Evolutionary conservation across 2,797 vertebrate species (phyloP).

Genomic region (Chelidonichthys spinosus): DNA sequence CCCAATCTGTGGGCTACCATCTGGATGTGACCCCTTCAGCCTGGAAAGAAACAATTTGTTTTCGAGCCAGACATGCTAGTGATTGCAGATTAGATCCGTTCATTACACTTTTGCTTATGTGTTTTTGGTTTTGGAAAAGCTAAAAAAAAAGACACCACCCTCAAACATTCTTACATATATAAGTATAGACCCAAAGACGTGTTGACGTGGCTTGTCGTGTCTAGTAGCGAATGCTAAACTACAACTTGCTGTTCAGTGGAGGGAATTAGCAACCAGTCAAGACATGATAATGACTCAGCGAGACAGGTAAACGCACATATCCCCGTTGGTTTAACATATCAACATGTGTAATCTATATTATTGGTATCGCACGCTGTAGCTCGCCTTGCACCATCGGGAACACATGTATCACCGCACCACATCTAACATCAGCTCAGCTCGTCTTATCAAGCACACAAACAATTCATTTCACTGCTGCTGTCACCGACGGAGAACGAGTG

Average conservation of each 20-base stretch:
- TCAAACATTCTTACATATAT: no score
- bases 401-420: conserved; percentile 8
- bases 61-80: neutral
- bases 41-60: neutral
- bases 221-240: neutral
- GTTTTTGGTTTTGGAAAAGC: neutral
- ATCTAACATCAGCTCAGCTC: conserved; percentile 16
- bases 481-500: conserved; percentile 17
- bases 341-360: conserved; percentile 10
- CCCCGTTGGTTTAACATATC: conserved; percentile 8
- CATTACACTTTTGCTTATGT: neutral
- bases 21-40: neutral
- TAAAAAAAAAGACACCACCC: no score
- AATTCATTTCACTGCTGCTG: conserved; percentile 33
- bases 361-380: neutral
- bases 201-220: neutral
- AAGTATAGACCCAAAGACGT: no score
- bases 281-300: no score
- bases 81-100: neutral
- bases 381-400: neutral
- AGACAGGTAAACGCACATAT: neutral
- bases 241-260: neutral
- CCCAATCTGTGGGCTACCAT: neutral
- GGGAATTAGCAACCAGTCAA: neutral
- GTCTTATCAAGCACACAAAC: conserved; percentile 28